Conservation (phyloP, 1,140 invertebrate species). For the Oedothorax gibbosus region DNA sequence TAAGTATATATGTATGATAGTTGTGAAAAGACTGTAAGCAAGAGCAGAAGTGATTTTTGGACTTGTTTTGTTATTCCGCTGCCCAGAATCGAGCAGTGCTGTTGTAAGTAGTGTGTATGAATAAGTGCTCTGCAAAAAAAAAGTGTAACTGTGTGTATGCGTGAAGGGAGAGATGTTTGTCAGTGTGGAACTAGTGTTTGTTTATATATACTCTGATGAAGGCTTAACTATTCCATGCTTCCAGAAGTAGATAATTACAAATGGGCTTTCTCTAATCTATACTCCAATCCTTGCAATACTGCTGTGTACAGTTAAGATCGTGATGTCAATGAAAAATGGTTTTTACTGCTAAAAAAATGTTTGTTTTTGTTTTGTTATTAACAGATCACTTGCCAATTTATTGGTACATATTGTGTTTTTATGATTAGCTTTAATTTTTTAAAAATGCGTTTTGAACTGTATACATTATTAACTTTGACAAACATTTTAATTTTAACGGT, state of each 20-base stretch:
- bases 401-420: no score
- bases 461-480: no score
- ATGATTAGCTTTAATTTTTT: no score
- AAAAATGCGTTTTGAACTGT: no score
- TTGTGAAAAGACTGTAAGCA: slow-evolving; percentile 5
- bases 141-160: slow-evolving; percentile 28
- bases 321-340: slow-evolving; percentile 21
- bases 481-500: no score
- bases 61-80: slow-evolving; percentile 50
- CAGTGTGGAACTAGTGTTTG: slow-evolving; percentile 48
- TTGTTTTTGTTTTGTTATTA: no score
- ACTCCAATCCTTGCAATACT: slow-evolving; percentile 30
- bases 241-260: slow-evolving; percentile 44
- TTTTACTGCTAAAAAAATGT: no score
- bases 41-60: slow-evolving; percentile 30
- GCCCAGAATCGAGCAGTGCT: slow-evolving; percentile 32
- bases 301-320: slow-evolving; percentile 47
- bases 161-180: slow-evolving; percentile 14
- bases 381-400: no score
- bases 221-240: slow-evolving; percentile 55
- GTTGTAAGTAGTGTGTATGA: slow-evolving; percentile 52
- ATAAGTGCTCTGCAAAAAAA: slow-evolving; percentile 11
- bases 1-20: slow-evolving; percentile 52
- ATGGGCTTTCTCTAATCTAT: slow-evolving; percentile 38
- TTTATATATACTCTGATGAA: slow-evolving; percentile 45